A percentile compares a stretch with the other conserved stretches of the same genome.
Conservation (phyloP, 2,113 vertebrate species). For the Peucedramus taeniatus region DNA sequence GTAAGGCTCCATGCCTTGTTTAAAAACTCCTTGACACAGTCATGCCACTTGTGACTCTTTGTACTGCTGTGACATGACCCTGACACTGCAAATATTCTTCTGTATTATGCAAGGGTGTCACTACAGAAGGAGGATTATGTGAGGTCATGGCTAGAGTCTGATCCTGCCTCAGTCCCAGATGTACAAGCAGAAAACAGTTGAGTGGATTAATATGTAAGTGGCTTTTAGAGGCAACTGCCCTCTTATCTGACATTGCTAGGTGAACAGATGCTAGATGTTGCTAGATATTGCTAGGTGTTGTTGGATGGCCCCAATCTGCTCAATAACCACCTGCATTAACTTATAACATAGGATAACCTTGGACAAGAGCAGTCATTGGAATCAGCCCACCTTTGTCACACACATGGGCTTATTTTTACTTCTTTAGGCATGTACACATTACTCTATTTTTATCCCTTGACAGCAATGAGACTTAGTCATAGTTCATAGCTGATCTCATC, state of each 20-base stretch:
- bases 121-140: conserved; percentile 29
- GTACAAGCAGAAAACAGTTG: conserved; percentile 29
- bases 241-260: conserved; percentile 20
- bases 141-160: conserved; percentile 1
- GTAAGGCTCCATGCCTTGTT: not conserved
- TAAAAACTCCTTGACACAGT: not conserved
- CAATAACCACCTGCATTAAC: not conserved
- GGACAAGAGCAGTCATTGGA: not conserved
- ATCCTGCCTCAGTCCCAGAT: conserved; percentile 36
- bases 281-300: conserved; percentile 8
- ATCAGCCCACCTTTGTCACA: not conserved
- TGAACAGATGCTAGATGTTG: not conserved
- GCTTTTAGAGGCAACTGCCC: conserved; percentile 33
- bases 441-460: not conserved
- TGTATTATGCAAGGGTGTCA: conserved; percentile 30
- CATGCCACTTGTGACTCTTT: conserved; percentile 9
- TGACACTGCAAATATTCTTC: conserved; percentile 10
- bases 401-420: not conserved
- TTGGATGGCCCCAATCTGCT: not conserved
- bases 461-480: not conserved
- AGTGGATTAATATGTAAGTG: conserved; percentile 54
- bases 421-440: not conserved
- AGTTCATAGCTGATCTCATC: not conserved
- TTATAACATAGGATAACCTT: not conserved
- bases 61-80: not conserved